Conservation (phyloP, 2,797 vertebrate genomes). For the Sebastes baramenuke region DNA sequence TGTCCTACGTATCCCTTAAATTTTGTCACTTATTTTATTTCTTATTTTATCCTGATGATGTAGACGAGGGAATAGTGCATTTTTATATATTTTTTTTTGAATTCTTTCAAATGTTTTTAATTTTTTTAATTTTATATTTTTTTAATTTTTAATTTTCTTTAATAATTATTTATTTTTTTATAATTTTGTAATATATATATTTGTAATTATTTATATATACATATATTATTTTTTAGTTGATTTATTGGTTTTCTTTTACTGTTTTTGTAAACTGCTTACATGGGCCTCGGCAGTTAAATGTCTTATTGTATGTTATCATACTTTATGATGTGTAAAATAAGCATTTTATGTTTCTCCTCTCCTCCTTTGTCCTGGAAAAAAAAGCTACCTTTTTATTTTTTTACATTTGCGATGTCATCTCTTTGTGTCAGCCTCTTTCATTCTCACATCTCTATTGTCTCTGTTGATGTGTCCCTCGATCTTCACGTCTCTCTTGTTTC, state of each 20-base stretch:
- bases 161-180: no score
- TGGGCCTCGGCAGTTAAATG: background rate
- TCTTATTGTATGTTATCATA: background rate
- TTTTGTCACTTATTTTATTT: background rate
- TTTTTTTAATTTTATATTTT: background rate
- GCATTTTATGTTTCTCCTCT: background rate
- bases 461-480: constrained; percentile 15
- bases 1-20: background rate
- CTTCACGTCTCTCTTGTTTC: background rate
- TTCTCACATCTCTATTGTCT: constrained; percentile 5
- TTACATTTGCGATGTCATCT: background rate
- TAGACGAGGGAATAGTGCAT: background rate
- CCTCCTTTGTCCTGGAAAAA: background rate
- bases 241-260: background rate
- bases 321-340: background rate
- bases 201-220: no score
- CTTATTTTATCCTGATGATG: background rate
- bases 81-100: background rate
- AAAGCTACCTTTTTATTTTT: background rate
- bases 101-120: background rate
- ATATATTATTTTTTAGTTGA: background rate
- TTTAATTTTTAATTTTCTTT: background rate
- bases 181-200: no score
- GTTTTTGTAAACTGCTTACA: background rate
- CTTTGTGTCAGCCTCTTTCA: constrained; percentile 14